phyloP scores from a whole-genome alignment of 1,140 invertebrate species.

The Brachionus manjavacas region DNA sequence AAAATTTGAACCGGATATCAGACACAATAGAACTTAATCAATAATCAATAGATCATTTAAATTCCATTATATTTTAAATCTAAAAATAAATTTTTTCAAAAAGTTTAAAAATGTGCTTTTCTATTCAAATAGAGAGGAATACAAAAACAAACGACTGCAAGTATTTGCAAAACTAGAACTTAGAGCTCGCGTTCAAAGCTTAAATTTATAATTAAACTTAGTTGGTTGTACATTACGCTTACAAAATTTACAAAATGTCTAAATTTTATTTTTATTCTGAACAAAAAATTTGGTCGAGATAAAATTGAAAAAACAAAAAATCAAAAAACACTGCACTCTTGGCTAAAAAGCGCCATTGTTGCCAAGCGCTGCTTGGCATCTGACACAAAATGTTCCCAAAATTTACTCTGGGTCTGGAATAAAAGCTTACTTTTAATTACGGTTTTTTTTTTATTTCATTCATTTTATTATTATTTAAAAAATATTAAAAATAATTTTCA shows the following conservation, averaged over 20 bases:
- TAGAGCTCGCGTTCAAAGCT: background rate
- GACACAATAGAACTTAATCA: background rate
- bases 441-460: background rate
- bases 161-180: background rate
- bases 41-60: slow-evolving; percentile 18
- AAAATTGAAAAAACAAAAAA: background rate
- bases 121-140: background rate
- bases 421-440: background rate
- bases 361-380: background rate
- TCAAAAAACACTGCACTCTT: background rate
- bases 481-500: background rate
- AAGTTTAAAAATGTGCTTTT: background rate
- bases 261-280: background rate
- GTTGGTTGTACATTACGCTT: background rate
- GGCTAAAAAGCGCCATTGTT: too few relatives aligned
- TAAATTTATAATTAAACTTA: background rate
- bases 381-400: slow-evolving; percentile 5
- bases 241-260: background rate
- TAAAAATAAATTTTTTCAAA: background rate
- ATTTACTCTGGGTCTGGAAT: background rate
- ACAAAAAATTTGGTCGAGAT: background rate
- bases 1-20: background rate
- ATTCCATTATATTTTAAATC: slow-evolving; percentile 15
- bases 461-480: slow-evolving; percentile 1
- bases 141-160: background rate